Evolutionary conservation across 2,797 vertebrate genomes (phyloP), one percentile per base, ranked within the genome.

Genomic region (Sebastes ruberrimus): DNA sequence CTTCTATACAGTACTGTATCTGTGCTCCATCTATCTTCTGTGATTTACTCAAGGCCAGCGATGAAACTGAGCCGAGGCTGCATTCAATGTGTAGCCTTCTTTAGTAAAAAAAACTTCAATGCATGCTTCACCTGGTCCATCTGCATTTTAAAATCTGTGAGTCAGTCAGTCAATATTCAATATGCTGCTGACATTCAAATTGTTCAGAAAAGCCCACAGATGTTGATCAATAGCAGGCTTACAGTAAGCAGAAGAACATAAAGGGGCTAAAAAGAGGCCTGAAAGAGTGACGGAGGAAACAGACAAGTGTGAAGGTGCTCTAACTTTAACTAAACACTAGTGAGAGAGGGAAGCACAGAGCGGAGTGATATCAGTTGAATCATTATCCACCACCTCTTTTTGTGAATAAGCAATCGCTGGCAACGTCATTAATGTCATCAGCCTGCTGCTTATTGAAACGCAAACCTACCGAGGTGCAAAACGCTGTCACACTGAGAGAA

Each of bases 381-480:
- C 64, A 70, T 65, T 74, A 70, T 38, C 67, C 11, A 52, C 27
- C 32, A 42, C 23, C n/a, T 79, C 71, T 83, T 42, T 14, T 63
- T 42, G 32, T 87, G 74, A 89, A 85, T 74, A 77, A 82, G 49
- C 80, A 80, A 71, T 33, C 25, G 11, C 61, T 57, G 72, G 57
- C 75, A 59, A 38, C 62, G 66, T 62, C 80, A 83, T 86, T 85
- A 78, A 83, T 86, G 78, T 76, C 30, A 53, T 74, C 75, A 65
- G 74, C 35, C 65, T 77, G 71, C 56, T 74, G 75, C 71, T 81
- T 59, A 59, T 73, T 78, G 71, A 84, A 84, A 83, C 76, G 71
- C 59, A 72, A 82, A 82, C 66, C 66, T 42, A 61, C 52, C 35
- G 14, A 85, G 78, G 81, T 76, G 55, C 74, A 71, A 83, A 88